Conservation (phyloP, 2,888 invertebrate species). For the Automeris io region DNA sequence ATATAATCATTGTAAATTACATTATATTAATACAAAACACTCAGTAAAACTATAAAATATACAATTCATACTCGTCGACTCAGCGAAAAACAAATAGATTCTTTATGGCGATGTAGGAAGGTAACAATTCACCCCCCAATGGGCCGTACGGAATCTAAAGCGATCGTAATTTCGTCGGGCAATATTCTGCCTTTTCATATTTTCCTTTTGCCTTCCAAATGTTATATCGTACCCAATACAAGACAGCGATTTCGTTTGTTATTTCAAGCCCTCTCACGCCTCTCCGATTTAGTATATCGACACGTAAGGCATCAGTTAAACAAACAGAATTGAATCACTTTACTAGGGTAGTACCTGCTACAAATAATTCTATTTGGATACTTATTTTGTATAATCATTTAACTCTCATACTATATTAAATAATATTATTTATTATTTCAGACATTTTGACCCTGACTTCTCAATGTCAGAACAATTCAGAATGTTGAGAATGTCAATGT, state of each 20-base stretch:
- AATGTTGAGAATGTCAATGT: no score
- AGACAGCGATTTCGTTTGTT: constrained; percentile 70
- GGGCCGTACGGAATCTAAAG: constrained; percentile 69
- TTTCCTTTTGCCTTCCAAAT: constrained; percentile 66
- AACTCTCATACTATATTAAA: no score
- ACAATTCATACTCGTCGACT: constrained; percentile 47
- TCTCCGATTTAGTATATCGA: constrained; percentile 63
- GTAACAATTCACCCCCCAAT: constrained; percentile 72
- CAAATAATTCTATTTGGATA: constrained; percentile 1
- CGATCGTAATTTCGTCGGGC: constrained; percentile 73
- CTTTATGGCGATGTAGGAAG: constrained; percentile 67
- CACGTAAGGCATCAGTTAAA: constrained; percentile 59
- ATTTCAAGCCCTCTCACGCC: constrained; percentile 62
- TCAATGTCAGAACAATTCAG: no score
- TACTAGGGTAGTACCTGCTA: constrained; percentile 33
- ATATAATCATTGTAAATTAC: no score
- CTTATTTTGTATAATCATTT: background rate
- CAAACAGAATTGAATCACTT: constrained; percentile 46
- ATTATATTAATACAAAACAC: no score
- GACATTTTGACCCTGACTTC: no score
- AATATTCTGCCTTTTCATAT: constrained; percentile 74
- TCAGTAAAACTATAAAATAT: constrained; percentile 29
- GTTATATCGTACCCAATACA: constrained; percentile 65
- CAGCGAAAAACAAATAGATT: constrained; percentile 64
- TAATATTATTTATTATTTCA: no score